phyloP scores from a whole-genome alignment of 2,113 vertebrate species.

The Phoenicopterus ruber region DNA sequence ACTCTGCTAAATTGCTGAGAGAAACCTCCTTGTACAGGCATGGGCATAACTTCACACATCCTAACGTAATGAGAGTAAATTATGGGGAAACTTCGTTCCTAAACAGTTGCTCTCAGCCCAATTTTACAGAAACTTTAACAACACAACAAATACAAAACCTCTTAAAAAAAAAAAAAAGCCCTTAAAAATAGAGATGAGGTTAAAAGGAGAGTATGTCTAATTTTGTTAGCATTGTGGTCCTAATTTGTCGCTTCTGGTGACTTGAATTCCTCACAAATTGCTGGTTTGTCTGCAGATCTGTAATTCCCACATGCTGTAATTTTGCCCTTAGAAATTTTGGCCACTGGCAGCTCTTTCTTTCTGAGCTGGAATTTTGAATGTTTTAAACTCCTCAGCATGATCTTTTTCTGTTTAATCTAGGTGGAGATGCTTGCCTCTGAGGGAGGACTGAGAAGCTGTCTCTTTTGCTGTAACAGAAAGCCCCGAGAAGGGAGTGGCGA shows the following conservation, averaged over 20 bases:
- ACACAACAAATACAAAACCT: slow-evolving; percentile 2
- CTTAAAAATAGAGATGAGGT: slow-evolving; percentile 55
- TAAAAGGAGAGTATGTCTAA: slow-evolving; percentile 57
- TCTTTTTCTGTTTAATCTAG: background rate
- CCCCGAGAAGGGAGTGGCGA: background rate
- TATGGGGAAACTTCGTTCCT: background rate
- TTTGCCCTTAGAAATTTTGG: slow-evolving; percentile 55
- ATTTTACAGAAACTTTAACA: slow-evolving; percentile 44
- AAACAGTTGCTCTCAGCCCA: background rate
- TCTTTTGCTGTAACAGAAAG: background rate
- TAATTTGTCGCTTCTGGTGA: slow-evolving; percentile 63
- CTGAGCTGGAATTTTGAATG: background rate
- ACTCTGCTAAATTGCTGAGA: background rate
- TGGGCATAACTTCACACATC: background rate
- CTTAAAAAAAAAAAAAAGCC: background rate
- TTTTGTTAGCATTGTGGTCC: slow-evolving; percentile 55
- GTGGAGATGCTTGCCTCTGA: background rate
- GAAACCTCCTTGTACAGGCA: background rate
- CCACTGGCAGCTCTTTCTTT: background rate
- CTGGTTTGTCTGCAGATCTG: slow-evolving; percentile 66
- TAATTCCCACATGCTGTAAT: slow-evolving; percentile 68
- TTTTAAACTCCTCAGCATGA: background rate
- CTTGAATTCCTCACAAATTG: slow-evolving; percentile 72
- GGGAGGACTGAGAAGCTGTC: background rate
- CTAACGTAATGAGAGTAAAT: background rate